phyloP scores from a whole-genome alignment of 2,797 vertebrate species.

The Rousettus madagascariensis region DNA sequence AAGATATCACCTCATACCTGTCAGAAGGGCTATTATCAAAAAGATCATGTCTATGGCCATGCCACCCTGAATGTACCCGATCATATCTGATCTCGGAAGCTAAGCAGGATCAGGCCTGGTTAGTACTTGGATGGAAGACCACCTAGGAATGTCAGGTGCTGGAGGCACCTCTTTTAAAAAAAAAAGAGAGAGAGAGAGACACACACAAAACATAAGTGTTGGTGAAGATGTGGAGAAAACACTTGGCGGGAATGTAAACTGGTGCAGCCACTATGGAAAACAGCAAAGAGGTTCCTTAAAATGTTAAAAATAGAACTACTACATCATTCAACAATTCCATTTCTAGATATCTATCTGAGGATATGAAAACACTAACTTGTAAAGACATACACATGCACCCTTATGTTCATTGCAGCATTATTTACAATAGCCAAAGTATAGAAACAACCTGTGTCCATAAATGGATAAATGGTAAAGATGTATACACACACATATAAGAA shows the following conservation, averaged over 20 bases:
- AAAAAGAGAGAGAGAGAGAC: too few relatives aligned
- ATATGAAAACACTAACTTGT: not conserved
- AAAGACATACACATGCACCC: not conserved
- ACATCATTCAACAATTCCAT: not conserved
- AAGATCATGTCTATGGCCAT: too few relatives aligned
- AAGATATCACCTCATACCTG: too few relatives aligned
- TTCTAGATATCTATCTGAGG: not conserved
- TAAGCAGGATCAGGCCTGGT: too few relatives aligned
- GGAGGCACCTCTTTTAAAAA: too few relatives aligned
- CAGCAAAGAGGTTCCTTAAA: not conserved
- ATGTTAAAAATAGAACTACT: not conserved
- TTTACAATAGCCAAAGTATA: not conserved
- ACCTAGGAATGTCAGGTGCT: too few relatives aligned
- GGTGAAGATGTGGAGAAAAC: not conserved
- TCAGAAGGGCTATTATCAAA: too few relatives aligned
- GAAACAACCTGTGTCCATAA: not conserved
- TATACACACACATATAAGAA: too few relatives aligned
- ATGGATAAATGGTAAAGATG: not conserved
- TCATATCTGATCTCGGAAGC: too few relatives aligned
- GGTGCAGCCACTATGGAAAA: not conserved
- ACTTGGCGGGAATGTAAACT: not conserved
- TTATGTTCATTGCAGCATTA: not conserved
- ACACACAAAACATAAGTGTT: not conserved
- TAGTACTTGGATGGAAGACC: too few relatives aligned
- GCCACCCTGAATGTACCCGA: too few relatives aligned